A percentile compares a stretch with the other conserved stretches of the same genome.
Evolutionary conservation across 1,140 invertebrate species (phyloP).

Genomic region (Nomia melanderi): DNA sequence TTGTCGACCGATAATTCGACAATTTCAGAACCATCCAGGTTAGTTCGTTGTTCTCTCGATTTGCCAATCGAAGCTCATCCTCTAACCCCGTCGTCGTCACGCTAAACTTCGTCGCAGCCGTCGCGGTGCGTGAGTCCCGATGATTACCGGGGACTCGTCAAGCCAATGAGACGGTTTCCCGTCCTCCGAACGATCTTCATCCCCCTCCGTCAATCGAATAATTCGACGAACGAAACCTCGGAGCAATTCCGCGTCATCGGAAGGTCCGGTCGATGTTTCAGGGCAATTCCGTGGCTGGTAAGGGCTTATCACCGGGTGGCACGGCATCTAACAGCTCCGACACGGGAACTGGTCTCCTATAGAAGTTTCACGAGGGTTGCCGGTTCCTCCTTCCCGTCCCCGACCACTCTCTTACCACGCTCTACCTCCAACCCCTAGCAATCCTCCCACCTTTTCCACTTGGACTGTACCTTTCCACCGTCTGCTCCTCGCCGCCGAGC

Average conservation of each 20-base stretch:
- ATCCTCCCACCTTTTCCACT: slow-evolving; percentile 25
- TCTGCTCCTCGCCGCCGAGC: slow-evolving; percentile 1
- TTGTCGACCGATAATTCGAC: slow-evolving; percentile 1
- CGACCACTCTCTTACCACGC: slow-evolving; percentile 23
- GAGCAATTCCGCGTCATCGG: slow-evolving; percentile 60
- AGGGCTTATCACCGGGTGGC: slow-evolving; percentile 72
- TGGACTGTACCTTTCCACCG: slow-evolving; percentile 13
- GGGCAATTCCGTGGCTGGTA: slow-evolving; percentile 68
- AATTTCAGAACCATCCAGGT: slow-evolving; percentile 14
- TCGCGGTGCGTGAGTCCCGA: slow-evolving; percentile 15
- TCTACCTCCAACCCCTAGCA: not conserved
- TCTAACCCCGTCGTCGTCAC: slow-evolving; percentile 12
- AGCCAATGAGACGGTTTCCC: slow-evolving; percentile 23
- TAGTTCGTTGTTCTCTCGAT: slow-evolving; percentile 26
- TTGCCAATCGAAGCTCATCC: not conserved
- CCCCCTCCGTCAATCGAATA: slow-evolving; percentile 47
- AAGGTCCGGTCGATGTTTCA: slow-evolving; percentile 65
- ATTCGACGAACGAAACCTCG: slow-evolving; percentile 64
- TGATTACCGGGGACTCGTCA: slow-evolving; percentile 32
- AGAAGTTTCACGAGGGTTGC: slow-evolving; percentile 60
- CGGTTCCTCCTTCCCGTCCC: slow-evolving; percentile 32
- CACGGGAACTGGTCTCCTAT: slow-evolving; percentile 53
- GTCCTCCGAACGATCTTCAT: slow-evolving; percentile 8
- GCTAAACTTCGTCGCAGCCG: slow-evolving; percentile 31
- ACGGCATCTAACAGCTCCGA: slow-evolving; percentile 63